phyloP scores from a whole-genome alignment of 2,888 invertebrate genomes.

The Tachina fera region DNA sequence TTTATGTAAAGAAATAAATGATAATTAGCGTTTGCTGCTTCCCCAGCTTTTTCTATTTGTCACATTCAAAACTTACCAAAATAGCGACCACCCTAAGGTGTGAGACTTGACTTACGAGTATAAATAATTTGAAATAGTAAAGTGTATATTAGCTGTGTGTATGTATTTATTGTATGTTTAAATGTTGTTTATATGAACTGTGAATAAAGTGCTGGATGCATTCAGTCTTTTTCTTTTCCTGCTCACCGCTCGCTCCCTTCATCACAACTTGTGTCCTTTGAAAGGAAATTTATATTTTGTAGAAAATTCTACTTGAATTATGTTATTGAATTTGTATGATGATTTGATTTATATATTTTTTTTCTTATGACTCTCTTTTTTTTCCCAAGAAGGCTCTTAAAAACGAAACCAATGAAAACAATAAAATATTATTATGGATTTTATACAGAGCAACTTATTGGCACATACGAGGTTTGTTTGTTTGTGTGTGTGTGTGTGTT shows the following conservation, averaged over 20 bases:
- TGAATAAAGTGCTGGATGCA: conserved; percentile 15
- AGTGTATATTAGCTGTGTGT: background rate
- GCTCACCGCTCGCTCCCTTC: background rate
- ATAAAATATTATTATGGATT: conserved; percentile 21
- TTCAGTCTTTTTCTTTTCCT: background rate
- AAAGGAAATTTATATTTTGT: conserved; percentile 49
- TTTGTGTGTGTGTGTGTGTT: no score
- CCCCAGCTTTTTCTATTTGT: no score
- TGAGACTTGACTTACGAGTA: background rate
- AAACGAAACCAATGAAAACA: conserved; percentile 11
- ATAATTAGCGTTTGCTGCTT: no score
- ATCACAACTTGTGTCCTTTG: background rate
- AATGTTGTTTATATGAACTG: conserved; percentile 35
- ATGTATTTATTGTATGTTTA: background rate
- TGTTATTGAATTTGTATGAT: conserved; percentile 64
- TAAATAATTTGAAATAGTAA: background rate
- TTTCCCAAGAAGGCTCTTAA: conserved; percentile 15
- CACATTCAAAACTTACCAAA: background rate
- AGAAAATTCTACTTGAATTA: conserved; percentile 52
- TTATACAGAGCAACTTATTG: conserved; percentile 18
- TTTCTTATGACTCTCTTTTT: conserved; percentile 26
- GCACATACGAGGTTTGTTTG: no score
- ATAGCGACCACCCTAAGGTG: background rate
- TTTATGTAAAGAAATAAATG: no score
- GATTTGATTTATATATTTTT: conserved; percentile 54